Evolutionary conservation across 2,888 invertebrate genomes (phyloP).

Genomic region (Drosophila sordidula): DNA sequence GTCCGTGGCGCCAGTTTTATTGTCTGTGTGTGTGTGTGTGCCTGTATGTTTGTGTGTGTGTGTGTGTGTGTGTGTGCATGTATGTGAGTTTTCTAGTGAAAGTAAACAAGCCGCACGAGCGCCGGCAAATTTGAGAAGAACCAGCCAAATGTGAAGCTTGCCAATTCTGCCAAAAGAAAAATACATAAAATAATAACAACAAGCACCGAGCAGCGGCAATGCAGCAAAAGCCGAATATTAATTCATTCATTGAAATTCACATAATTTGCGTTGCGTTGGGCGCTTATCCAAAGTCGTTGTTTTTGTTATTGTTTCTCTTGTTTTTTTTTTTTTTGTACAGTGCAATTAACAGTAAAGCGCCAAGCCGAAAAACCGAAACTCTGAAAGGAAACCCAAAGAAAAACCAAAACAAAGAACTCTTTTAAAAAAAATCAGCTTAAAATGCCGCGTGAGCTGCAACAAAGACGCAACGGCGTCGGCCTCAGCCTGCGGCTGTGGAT

Average conservation of each 20-base stretch:
- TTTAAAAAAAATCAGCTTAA: conserved; percentile 14
- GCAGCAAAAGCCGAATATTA: conserved; percentile 24
- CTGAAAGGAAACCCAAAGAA: conserved; percentile 8
- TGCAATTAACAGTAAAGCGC: conserved; percentile 31
- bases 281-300: conserved; percentile 26
- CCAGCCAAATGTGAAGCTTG: conserved; percentile 22
- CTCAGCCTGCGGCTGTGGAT: conserved; percentile 50
- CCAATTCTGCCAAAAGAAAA: conserved; percentile 5
- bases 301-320: conserved; percentile 7
- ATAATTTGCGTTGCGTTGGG: conserved; percentile 12
- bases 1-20: conserved; percentile 35
- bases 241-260: conserved; percentile 37
- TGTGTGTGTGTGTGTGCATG: background rate
- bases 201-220: conserved; percentile 14
- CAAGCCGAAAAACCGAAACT: conserved; percentile 16
- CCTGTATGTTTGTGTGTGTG: background rate
- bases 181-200: background rate
- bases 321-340: conserved; percentile 41
- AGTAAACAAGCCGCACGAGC: conserved; percentile 63
- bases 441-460: conserved; percentile 52
- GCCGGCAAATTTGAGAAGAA: conserved; percentile 53
- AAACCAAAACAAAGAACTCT: conserved; percentile 9
- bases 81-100: conserved; percentile 43
- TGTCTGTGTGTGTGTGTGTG: background rate
- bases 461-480: conserved; percentile 36